Evolutionary conservation across 92 coral and sea anemone species (phyloP), one percentile per base, ranked within the genome.

Genomic region (Epizoanthus stellaris): DNA sequence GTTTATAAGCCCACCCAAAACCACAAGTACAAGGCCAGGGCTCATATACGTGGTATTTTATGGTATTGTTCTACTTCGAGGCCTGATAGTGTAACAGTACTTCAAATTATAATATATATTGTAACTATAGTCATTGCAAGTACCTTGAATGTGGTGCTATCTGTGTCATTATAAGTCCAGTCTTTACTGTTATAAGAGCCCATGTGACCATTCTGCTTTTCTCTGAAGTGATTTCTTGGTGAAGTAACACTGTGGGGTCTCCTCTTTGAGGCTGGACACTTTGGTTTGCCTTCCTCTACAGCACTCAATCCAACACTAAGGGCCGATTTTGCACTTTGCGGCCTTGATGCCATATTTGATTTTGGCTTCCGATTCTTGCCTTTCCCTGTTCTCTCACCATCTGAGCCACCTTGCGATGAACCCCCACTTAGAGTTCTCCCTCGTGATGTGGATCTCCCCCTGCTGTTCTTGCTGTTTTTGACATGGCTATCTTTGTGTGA

Each of bases 341-440:
- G 23, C 67, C 19, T 36, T 64, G 39, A 11, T 63, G 69, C 42
- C 58, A 25, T 77, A 40, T 39, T 77, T 4, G 83, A 63, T 40
- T 39, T 61, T 4, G 83, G 49, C 16, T 42, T 77, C 59, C 42
- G 82, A 61, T 7, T 77, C 43, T 49, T 79, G 8, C 39, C 49
- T 68, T 68, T 68, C 21, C 43, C 43, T 42, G 73, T 1, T 68
- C 73, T 68, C 73, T 68, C 45, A 68, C 17, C 43, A 68, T 68
- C 73, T 14, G 56, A 40, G 58, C 81, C 21, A 11, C 56, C 42
- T 38, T 43, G 11, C 3, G 56, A 62, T 12, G 58, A 61, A 2
- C 71, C 72, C 12, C 71, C 67, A 43, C 83, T 79, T 5, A 42
- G 21, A 79, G 60, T 23, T 21, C 60, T 25, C 60, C 83, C 45